phyloP scores from a whole-genome alignment of 2,888 invertebrate genomes.

The Pelosia muscerda region DNA sequence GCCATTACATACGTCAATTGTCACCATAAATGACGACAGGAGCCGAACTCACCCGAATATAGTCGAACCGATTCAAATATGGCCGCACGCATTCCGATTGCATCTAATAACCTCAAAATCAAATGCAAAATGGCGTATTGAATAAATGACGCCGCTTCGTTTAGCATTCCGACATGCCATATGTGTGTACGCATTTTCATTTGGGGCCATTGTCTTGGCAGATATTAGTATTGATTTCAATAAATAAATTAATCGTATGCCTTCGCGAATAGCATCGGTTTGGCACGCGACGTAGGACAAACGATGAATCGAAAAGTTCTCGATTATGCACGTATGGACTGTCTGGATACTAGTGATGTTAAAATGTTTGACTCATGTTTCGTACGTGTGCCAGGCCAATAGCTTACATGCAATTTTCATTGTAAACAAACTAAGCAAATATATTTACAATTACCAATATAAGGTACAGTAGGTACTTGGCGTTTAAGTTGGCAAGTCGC shows the following conservation, averaged over 20 bases:
- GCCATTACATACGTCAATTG: conserved; percentile 76
- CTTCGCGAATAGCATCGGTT: conserved; percentile 80
- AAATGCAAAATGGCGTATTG: conserved; percentile 85
- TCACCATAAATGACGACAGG: conserved; percentile 69
- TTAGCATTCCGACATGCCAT: conserved; percentile 85
- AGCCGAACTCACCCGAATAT: conserved; percentile 75
- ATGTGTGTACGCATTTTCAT: conserved; percentile 84
- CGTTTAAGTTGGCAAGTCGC: too few species aligned
- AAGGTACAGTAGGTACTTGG: neutral
- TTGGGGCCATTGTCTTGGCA: conserved; percentile 84
- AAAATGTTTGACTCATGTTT: conserved; percentile 80
- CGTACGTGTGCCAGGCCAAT: conserved; percentile 79
- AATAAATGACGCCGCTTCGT: conserved; percentile 83
- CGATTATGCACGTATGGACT: conserved; percentile 71
- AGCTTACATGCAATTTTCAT: conserved; percentile 79
- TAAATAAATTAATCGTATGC: conserved; percentile 86
- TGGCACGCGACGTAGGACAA: conserved; percentile 83
- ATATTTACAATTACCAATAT: conserved; percentile 45
- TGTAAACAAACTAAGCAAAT: conserved; percentile 72
- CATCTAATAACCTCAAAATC: conserved; percentile 87
- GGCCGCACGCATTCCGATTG: conserved; percentile 85
- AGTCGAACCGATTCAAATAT: conserved; percentile 77
- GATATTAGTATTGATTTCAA: conserved; percentile 87
- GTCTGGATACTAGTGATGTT: conserved; percentile 71
- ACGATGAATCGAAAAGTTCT: conserved; percentile 79